phyloP scores from a whole-genome alignment of 2,888 invertebrate genomes.

The Oasisia sp. region DNA sequence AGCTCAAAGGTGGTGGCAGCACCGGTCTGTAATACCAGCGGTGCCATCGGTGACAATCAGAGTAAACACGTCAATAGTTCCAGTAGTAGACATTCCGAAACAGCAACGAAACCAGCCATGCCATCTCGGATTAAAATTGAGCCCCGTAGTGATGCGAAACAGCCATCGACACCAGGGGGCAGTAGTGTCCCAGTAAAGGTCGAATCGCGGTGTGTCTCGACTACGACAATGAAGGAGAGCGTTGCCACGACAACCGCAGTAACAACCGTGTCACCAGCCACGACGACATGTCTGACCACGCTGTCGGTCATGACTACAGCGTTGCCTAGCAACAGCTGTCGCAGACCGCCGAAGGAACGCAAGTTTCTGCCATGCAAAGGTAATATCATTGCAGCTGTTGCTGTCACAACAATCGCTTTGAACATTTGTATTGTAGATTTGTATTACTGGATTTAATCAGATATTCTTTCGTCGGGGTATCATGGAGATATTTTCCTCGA shows the following conservation, averaged over 20 bases:
- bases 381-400: neutral
- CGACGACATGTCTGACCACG: neutral
- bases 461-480: neutral
- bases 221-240: constrained; percentile 13
- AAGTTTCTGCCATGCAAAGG: constrained; percentile 32
- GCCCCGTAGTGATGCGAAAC: neutral
- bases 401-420: neutral
- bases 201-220: neutral
- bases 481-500: no score
- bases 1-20: constrained; percentile 18
- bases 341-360: constrained; percentile 23
- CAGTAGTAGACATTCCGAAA: constrained; percentile 1
- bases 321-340: neutral
- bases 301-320: neutral
- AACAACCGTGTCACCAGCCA: neutral
- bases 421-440: neutral
- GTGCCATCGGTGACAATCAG: neutral
- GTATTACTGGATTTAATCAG: neutral
- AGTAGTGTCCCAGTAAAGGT: neutral
- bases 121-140: neutral
- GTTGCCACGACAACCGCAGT: neutral
- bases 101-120: neutral
- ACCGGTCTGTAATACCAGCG: neutral
- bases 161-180: neutral
- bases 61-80: neutral